Evolutionary conservation across 2,888 invertebrate genomes (phyloP), one percentile per base, ranked within the genome.

Genomic region (Morinoia aosen): DNA sequence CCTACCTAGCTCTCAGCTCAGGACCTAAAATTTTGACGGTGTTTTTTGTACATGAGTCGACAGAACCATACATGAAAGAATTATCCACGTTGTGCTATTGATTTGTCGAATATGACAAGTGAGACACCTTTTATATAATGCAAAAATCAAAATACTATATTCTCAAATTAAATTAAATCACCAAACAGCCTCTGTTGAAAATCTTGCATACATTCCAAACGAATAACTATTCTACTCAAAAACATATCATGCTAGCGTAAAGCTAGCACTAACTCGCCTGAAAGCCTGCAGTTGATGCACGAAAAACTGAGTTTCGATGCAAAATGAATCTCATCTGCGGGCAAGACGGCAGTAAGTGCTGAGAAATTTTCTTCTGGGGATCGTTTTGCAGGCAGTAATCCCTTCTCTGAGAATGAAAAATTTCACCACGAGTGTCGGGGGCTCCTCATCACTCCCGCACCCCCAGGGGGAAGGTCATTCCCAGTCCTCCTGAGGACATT

Each of bases 371-470:
- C 90, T 19, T 90, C 19, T 40, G 40, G 39, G 40, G 48, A 90
- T 48, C 90, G 48, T 40, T 90, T 10, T 90, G 90, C 39, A 39
- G 90, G 90, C 40, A 90, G 90, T 90, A 90, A 90, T 90, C 90
- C n/a, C 90, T 90, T 90, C 40, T 14, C 48, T 33, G 19, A 40
- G 90, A 40, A 90, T 90, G 90, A 90, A 90, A 90, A 90, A 90
- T 90, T 40, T 39, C 90, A 48, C 12, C 90, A 19, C n/a, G 93
- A 93, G 93, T 57, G 12, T 57, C 90, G 56, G n/a, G 57, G 48
- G 93, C 56, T 93, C 57, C 57, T 93, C 93, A 48, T 57, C 93
- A 25, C 14, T 33, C 48, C 93, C 16, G n/a, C 93, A 57, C 19
- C 57, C 91, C 33, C 19, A 57, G 93, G 48, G 93, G 58, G 93